Base-by-base conservation (phyloP, 2,797 vertebrate genomes). In the Anolis apletophallus region DNA sequence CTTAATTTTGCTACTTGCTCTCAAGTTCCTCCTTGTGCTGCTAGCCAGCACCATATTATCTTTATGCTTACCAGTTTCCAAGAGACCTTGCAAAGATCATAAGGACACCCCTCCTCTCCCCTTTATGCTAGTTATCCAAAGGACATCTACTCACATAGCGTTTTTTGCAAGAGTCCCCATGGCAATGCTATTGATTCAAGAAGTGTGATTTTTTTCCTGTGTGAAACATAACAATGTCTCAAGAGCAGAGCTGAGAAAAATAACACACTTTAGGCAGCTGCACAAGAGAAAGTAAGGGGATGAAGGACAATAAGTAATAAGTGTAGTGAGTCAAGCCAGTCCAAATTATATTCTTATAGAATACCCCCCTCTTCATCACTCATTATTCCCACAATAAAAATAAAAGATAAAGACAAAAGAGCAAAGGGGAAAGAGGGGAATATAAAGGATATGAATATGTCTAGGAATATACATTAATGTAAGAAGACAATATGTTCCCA, bases 161-260 rank as follows among this genome's bases (percentile, higher is more conserved):
- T 32, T 29, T n/a, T 16, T 3, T 0, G 0, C 26, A 67, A 34
- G 69, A 87, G 29, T 89, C 68, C 46, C 59, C 32, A 75, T 17
- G 21, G 50, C 32, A 61, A 77, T 71, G 29, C 2, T 50, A 59
- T 85, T 75, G 69, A 84, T 55, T 26, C 12, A 29, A 87, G 61
- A 80, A 75, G 71, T 88, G 87, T 75, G 36, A 75, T 84, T 84
- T 75, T 67, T 29, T 12, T 26, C 14, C 50, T 19, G 19, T 69
- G 57, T 64, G 87, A 84, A 84, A 87, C 73, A 80, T 83, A 87
- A 87, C 76, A 55, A 67, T 80, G 86, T 79, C 81, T 87, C 46
- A 61, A 40, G 88, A 55, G 17, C 0, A 0, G 87, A 88, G 80
- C 46, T 86, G 61, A 78, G 73, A 64, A 87, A 72, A 88, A 84